Conservation (phyloP, 2,113 vertebrate species). For the Phylloscopus trochilus region DNA sequence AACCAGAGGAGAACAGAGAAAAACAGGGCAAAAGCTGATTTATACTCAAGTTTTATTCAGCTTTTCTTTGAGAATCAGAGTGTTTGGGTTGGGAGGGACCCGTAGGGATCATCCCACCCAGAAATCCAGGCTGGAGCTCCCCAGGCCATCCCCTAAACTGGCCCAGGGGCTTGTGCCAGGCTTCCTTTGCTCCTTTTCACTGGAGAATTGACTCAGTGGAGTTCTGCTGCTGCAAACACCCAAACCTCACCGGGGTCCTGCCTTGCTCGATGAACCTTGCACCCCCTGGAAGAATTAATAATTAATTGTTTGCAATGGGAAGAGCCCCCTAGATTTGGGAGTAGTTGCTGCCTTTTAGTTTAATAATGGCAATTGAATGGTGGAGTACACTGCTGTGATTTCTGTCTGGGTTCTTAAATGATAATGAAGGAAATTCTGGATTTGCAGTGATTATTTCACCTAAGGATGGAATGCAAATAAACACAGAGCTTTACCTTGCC, state of each 20-base stretch:
- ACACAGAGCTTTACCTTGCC: background rate
- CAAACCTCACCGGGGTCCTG: background rate
- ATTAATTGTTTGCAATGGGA: background rate
- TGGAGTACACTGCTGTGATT: background rate
- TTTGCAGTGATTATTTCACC: background rate
- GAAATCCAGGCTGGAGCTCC: background rate
- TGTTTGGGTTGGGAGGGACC: background rate
- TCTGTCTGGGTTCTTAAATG: background rate
- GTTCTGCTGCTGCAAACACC: background rate
- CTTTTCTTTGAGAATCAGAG: background rate
- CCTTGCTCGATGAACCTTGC: background rate
- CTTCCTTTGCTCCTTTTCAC: background rate
- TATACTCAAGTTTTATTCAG: background rate
- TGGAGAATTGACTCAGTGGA: background rate
- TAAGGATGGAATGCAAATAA: background rate
- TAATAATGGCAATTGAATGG: background rate
- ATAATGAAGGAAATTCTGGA: background rate
- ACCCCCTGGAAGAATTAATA: background rate
- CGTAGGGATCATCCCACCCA: background rate
- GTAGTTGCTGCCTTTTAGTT: background rate
- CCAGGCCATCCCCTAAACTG: background rate
- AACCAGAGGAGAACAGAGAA: no score
- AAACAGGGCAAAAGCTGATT: background rate
- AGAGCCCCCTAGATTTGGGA: background rate
- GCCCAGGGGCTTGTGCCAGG: fast-evolving